Conservation (phyloP, 2,797 vertebrate genomes). For the Poeciliopsis paucimaculata region DNA sequence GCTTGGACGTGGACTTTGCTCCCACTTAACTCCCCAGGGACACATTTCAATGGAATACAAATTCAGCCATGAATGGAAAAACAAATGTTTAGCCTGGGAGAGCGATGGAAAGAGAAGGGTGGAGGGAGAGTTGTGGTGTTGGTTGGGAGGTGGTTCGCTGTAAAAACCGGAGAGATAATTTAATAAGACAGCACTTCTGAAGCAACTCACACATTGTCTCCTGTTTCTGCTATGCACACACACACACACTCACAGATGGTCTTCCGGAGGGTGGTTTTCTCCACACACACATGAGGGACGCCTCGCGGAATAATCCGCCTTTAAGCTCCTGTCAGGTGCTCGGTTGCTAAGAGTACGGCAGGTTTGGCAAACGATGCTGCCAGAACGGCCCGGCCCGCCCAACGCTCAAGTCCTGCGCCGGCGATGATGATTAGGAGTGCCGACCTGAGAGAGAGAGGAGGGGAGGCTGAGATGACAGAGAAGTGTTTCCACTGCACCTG, state of each 20-base stretch:
- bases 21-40: slow-evolving; percentile 46
- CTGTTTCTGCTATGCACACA: background rate
- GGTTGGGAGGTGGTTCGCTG: slow-evolving; percentile 44
- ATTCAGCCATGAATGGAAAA: slow-evolving; percentile 80
- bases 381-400: slow-evolving; percentile 31
- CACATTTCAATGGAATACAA: slow-evolving; percentile 73
- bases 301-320: slow-evolving; percentile 59
- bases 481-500: slow-evolving; percentile 43
- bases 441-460: slow-evolving; percentile 47
- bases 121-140: slow-evolving; percentile 35
- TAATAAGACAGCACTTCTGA: slow-evolving; percentile 69
- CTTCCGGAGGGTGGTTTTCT: slow-evolving; percentile 48
- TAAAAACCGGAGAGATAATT: slow-evolving; percentile 73
- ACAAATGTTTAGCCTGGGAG: slow-evolving; percentile 76
- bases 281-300: slow-evolving; percentile 42
- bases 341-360: slow-evolving; percentile 44
- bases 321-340: slow-evolving; percentile 68
- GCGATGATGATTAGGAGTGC: slow-evolving; percentile 36
- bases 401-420: slow-evolving; percentile 32
- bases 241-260: slow-evolving; percentile 28
- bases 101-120: slow-evolving; percentile 65
- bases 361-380: slow-evolving; percentile 66
- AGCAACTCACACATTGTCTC: slow-evolving; percentile 30
- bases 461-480: slow-evolving; percentile 35
- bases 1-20: slow-evolving; percentile 65